A percentile compares a stretch with the other conserved stretches of the same genome.
These are phyloP conservation scores for Meloidogyne floridensis DNA, from an alignment of 1,140 invertebrate species.

Conservation along the genomic window DNA sequence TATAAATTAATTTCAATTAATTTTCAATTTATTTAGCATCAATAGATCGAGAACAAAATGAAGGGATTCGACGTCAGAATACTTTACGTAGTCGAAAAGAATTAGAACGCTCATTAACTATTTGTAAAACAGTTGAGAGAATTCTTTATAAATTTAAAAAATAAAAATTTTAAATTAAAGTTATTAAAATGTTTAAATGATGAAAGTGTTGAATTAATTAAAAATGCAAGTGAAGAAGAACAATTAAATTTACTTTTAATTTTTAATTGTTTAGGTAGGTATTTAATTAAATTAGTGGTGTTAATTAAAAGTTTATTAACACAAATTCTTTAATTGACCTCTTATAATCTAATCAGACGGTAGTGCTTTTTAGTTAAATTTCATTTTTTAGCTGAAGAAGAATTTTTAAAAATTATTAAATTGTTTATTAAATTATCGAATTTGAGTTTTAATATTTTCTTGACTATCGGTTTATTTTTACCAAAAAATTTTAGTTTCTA, in stretches of 20 bases:
- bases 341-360: background rate
- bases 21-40: constrained; percentile 11
- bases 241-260: constrained; percentile 27
- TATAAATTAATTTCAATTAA: background rate
- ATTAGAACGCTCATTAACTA: constrained; percentile 41
- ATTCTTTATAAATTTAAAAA: constrained; percentile 2
- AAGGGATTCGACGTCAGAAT: constrained; percentile 52
- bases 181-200: constrained; percentile 56
- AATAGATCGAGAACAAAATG: constrained; percentile 48
- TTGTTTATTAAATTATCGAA: no score
- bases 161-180: constrained; percentile 35
- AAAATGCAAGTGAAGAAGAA: constrained; percentile 35
- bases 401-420: no score
- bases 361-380: no score
- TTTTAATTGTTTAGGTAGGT: constrained; percentile 7
- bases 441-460: no score
- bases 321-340: background rate
- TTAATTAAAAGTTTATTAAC: background rate
- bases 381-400: no score
- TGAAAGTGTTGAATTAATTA: constrained; percentile 54
- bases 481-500: no score
- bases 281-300: background rate
- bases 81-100: constrained; percentile 50
- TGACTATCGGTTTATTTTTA: no score
- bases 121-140: constrained; percentile 46